Base-by-base conservation (phyloP, 2,888 invertebrate species). In the Drosophila conformis region DNA sequence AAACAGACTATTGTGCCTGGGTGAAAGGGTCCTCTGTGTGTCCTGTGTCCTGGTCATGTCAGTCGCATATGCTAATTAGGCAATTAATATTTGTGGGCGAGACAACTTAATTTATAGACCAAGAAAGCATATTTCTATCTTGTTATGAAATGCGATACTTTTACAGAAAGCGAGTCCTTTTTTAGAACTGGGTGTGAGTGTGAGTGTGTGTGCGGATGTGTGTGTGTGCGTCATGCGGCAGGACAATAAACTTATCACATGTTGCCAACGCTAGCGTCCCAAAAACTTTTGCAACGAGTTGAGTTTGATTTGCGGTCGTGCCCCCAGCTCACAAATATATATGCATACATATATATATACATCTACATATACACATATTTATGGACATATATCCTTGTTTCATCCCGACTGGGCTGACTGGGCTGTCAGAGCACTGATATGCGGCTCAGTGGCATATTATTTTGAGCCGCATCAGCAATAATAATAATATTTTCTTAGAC, bases 61-160 rank as follows among this genome's bases (percentile, higher is more conserved):
- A 90, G 86, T 87, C 85, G 89, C 92, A 91, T 92, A 93, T 93
- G 93, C 93, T 93, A 93, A 93, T 93, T 93, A 93, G 91, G 92
- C 93, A 93, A 93, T 93, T 93, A 93, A 92, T 91, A 91, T 91
- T 86, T 92, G 93, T 88, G 92, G 92, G 92, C 91, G 89, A 91
- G 89, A 90, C 91, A 87, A 87, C 87, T 91, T 90, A 87, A 90
- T 90, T 89, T 90, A 86, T 83, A 80, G 83, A 86, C 76, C 72
- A 79, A 87, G 80, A 83, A 88, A 73, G 70, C 78, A 89, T 79
- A 87, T 88, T 83, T 69, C 71, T 80, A 59, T 59, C 33, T 49
- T 49, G 67, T 72, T 75, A 61, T 75, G 87, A 89, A 88, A 85
- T 88, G 72, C 73, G 86, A 87, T 87, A 89, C 75, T 80, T 73